Evolutionary conservation across 1,140 invertebrate species (phyloP).

Genomic region (Zeugodacus cucurbitae): DNA sequence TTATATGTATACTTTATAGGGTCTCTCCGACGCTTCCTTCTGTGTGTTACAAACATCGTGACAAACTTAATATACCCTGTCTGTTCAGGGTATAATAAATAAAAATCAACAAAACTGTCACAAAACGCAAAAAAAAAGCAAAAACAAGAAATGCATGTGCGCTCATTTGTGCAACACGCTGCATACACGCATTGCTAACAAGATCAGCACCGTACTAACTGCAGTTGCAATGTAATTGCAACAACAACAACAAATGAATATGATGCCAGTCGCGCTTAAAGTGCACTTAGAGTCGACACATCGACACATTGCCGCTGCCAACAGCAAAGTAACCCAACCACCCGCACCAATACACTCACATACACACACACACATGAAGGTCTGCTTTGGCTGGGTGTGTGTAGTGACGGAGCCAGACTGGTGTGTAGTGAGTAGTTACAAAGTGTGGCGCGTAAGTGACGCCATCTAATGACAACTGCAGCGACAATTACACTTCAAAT

Average conservation of each 20-base stretch:
- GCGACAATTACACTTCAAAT: conserved; percentile 31
- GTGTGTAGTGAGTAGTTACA: background rate
- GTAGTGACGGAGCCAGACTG: background rate
- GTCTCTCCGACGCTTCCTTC: too few relatives aligned
- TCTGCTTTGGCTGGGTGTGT: too few relatives aligned
- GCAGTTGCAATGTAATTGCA: background rate
- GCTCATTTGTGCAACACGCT: conserved; percentile 10
- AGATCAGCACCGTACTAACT: background rate
- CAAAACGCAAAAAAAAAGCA: background rate
- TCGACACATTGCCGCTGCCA: background rate
- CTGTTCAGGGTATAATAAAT: too few relatives aligned
- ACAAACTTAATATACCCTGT: too few relatives aligned
- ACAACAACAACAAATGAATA: background rate
- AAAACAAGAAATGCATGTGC: background rate
- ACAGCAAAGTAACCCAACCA: background rate
- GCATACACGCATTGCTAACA: conserved; percentile 9
- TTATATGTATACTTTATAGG: too few relatives aligned
- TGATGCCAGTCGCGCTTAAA: conserved; percentile 14
- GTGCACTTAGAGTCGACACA: background rate
- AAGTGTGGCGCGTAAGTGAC: conserved; percentile 37
- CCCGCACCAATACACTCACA: background rate
- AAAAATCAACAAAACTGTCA: background rate
- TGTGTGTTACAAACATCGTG: too few relatives aligned
- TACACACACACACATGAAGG: background rate
- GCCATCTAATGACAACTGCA: conserved; percentile 37